Base-by-base conservation (phyloP, 2,797 vertebrate species). In the Hydrocynus forskahlii region DNA sequence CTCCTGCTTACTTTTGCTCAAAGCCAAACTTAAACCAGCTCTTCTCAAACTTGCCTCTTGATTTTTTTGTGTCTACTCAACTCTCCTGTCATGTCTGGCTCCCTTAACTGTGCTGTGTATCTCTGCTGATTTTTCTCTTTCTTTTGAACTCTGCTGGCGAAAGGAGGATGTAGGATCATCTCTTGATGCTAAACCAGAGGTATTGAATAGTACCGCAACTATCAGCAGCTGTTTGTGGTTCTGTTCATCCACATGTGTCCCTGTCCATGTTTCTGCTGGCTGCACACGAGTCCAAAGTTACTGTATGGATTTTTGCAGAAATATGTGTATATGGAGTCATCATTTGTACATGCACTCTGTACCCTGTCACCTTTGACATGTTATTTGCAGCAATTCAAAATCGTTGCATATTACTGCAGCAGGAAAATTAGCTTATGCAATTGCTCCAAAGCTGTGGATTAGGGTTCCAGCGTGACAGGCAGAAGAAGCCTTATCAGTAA, bases 111-210 rank as follows among this genome's bases (percentile, higher is more conserved):
- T 68, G 38, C 64, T 43, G 19, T 66, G 35, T 21, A 83, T 38
- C 38, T 78, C 64, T 21, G 43, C 75, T 81, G 72, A 77, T 81
- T 23, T 78, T 79, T 90, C 75, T 92, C 83, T 89, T 81, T 81
- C 85, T 83, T 84, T 82, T 74, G 29, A 16, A 73, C 84, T 84
- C 81, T 88, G 92, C 94, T 93, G 89, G 76, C 92, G 68, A 85
- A 92, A 94, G 93, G 94, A 95, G 88, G 93, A 93, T 81, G 82
- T 86, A 81, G 91, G 84, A 75, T 93, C 91, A 82, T 89, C 91
- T 88, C 86, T 82, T 88, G 92, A 93, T 88, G 90, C 84, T 91
- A 94, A 93, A 90, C 90, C 93, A 89, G 94, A 95, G 94, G 94
- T 95, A 95, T 90, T 88, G 90, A 83, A 83, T 87, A 67, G 57